Evolutionary conservation across 2,113 vertebrate genomes (phyloP).

Genomic region (Talpa occidentalis): DNA sequence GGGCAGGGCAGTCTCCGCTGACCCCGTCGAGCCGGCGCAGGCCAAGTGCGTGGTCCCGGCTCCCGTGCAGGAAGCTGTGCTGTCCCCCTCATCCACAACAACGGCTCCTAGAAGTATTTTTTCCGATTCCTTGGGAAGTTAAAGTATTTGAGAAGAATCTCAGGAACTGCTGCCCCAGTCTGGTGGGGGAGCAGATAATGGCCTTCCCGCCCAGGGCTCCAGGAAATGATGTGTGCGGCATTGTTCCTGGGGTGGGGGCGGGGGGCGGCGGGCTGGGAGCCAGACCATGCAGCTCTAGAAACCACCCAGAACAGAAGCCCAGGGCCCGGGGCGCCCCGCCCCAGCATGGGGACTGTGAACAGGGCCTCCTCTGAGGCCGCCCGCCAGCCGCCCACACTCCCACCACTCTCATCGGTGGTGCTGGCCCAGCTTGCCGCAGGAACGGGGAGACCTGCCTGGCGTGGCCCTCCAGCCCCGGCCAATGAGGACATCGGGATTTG

Average conservation of each 20-base stretch:
- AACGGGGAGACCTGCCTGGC: no score
- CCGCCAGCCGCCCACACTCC: no score
- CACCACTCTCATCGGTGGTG: no score
- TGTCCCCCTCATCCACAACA: conserved; percentile 88
- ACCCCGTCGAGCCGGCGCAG: no score
- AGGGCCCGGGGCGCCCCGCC: conserved; percentile 73
- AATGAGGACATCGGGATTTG: no score
- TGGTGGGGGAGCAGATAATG: conserved; percentile 89
- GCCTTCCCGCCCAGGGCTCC: conserved; percentile 87
- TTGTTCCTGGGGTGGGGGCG: conserved; percentile 82
- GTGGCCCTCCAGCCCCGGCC: no score
- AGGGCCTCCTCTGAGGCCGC: no score
- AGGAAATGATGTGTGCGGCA: conserved; percentile 89
- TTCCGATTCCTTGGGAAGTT: conserved; percentile 92
- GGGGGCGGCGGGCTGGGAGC: no score
- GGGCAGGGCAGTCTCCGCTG: no score
- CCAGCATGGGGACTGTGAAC: no score
- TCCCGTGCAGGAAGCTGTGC: conserved; percentile 82
- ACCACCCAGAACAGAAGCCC: conserved; percentile 79
- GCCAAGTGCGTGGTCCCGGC: conserved; percentile 56
- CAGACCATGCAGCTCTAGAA: conserved; percentile 75
- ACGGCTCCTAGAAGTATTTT: conserved; percentile 89
- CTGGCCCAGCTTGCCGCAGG: no score
- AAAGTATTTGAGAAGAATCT: conserved; percentile 91
- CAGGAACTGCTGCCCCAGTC: conserved; percentile 90